A percentile compares a stretch with the other conserved stretches of the same genome.
Evolutionary conservation across 92 coral and sea anemone genomes (phyloP).

Genomic region (Heliopora coerulea): DNA sequence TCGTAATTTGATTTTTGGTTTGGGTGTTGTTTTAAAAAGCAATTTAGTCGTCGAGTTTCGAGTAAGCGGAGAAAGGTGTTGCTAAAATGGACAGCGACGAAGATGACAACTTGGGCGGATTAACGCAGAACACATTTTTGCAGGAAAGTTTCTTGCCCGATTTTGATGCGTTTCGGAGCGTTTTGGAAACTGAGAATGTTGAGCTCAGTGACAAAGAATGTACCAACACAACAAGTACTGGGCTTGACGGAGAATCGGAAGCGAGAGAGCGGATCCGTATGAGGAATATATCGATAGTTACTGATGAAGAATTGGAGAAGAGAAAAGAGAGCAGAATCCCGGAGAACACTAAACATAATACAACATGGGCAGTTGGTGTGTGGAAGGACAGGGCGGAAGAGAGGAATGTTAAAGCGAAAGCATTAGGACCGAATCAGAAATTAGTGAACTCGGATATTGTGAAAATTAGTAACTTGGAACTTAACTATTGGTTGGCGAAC

Average conservation of each 20-base stretch:
- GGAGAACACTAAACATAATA: conserved; percentile 43
- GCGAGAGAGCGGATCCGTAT: background rate
- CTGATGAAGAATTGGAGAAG: conserved; percentile 42
- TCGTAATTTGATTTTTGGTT: no score
- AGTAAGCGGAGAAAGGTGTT: no score
- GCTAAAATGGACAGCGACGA: no score
- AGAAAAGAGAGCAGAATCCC: conserved; percentile 52
- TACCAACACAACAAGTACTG: no score
- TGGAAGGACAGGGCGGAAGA: conserved; percentile 53
- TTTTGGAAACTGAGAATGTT: no score
- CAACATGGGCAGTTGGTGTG: conserved; percentile 48
- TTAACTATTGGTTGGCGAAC: conserved; percentile 44
- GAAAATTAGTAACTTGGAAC: background rate
- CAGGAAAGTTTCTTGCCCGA: conserved; percentile 5
- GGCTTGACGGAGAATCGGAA: no score
- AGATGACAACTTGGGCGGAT: no score
- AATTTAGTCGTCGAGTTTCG: no score
- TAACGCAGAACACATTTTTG: conserved; percentile 9
- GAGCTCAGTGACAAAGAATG: no score
- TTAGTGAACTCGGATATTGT: conserved; percentile 29
- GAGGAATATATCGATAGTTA: conserved; percentile 4
- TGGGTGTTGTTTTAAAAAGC: no score
- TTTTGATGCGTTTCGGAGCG: background rate
- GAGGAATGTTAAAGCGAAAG: conserved; percentile 26
- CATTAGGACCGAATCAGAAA: background rate